Base-by-base conservation (phyloP, 2,888 invertebrate genomes). In the Lycophotia porphyrea region DNA sequence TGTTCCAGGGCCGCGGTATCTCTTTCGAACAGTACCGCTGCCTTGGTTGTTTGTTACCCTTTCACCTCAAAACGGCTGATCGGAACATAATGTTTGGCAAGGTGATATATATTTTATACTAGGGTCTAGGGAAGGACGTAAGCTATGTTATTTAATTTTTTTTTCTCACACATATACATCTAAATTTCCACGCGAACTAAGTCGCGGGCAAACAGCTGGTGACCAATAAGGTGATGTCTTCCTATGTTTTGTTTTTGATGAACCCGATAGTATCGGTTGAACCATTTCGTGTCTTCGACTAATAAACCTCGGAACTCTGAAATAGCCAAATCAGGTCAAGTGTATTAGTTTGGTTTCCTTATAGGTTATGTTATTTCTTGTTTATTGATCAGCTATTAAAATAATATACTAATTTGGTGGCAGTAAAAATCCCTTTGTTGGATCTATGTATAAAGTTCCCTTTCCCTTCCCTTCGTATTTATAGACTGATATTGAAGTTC, bases 301-400 rank as follows among this genome's bases (percentile, higher is more conserved):
- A 61, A 61, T 67, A 83, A 83, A 83, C 63, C 18, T 34, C 1
- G 60, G 24, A 31, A 69, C 47, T 34, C 3, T 64, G 55, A 49
- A 67, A 68, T 13, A 49, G 27, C 36, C 24, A 76, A 79, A 84
- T 66, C 66, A 60, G 84, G 84, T 65, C 80, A 69, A 63, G 60
- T 63, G 60, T 74, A 80, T 74, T 72, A 80, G 18, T 36, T 34
- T 72, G 64, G 74, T 76, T 79, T 39, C 39, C 21, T 7, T n/a
- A 49, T 21, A 42, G 13, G n/a, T n/a, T 27, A 47, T 52, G 34
- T 47, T 27, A 80, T 84, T 27, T 52, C 61, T 74, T 80, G 42
- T 34, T 67, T 70, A 77, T 65, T 65, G 52, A 42, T 49, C 39
- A 58, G 58, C 49, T 67, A 66, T 64, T 84, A 84, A 84, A 83